Evolutionary conservation across 2,797 vertebrate species (phyloP), one percentile per base, ranked within the genome.

Genomic region (Thalassophryne amazonica): DNA sequence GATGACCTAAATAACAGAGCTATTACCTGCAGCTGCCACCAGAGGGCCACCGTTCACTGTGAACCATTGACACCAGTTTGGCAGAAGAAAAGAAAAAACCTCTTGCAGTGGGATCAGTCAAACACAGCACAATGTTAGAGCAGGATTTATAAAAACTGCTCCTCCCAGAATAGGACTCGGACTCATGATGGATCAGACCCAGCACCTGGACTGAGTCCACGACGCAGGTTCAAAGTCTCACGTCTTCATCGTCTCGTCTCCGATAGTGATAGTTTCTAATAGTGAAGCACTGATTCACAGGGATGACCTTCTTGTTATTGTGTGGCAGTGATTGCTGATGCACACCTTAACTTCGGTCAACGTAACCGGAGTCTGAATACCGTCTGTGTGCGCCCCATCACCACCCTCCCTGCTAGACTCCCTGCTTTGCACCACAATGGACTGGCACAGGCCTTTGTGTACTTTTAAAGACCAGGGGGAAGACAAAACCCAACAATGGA

Each of bases 401-500:
- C n/a, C n/a, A n/a, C 68, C 39, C 69, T 58, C 66, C 16, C 41
- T 67, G 64, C 58, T 20, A 19, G 3, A 5, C 3, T 69, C 78
- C 66, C 71, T 77, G 65, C 47, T 86, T 81, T 80, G 65, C 83
- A 86, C 80, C 78, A 86, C 78, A 86, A 87, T 79, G 52, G 79
- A 75, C 62, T 30, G 69, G 14, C n/a, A 39, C 74, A 71, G n/a
- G 80, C 81, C 79, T 86, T 81, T 86, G 79, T 84, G 69, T 67
- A 72, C 76, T 76, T 78, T 79, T 39, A 49, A 38, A 45, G n/a
- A 76, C 49, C 57, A 23, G 24, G 20, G 22, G 19, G 31, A 9
- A 13, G 3, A 21, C 17, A 34, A 51, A 54, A 24, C 7, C 34
- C 38, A 56, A 71, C 64, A 73, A 78, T 64, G 38, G 45, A 43